phyloP scores from a whole-genome alignment of 2,888 invertebrate genomes.

The Lepidonotus clava region DNA sequence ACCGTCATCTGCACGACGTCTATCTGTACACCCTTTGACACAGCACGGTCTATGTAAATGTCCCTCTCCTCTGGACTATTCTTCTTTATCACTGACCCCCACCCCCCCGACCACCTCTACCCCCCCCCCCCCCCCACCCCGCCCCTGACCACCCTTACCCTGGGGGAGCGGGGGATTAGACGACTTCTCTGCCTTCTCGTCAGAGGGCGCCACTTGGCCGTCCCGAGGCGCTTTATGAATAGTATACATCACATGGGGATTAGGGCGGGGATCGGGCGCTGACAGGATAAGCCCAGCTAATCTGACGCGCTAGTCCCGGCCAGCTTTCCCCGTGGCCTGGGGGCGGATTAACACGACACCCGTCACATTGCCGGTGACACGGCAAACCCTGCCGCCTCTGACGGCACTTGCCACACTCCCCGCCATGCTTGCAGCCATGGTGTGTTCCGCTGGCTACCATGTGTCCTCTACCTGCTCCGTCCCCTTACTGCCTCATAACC shows the following conservation, averaged over 20 bases:
- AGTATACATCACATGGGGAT: slow-evolving; percentile 52
- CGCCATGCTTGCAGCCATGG: neutral
- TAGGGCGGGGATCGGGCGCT: slow-evolving; percentile 17
- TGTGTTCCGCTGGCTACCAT: neutral
- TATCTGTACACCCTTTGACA: too few relatives aligned
- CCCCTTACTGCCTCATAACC: neutral
- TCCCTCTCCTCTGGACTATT: neutral
- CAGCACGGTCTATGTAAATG: too few relatives aligned
- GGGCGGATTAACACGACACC: slow-evolving; percentile 35
- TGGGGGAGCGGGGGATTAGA: slow-evolving; percentile 7
- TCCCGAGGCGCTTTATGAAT: slow-evolving; percentile 51
- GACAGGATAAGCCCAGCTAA: slow-evolving; percentile 36
- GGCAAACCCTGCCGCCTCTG: neutral
- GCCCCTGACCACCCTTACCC: neutral
- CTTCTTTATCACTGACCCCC: too few relatives aligned
- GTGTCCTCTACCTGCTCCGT: neutral
- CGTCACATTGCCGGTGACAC: slow-evolving; percentile 47
- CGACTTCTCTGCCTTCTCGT: neutral
- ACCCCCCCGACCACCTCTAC: neutral
- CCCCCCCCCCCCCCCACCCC: neutral
- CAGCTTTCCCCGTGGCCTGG: slow-evolving; percentile 33
- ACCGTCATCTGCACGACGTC: too few relatives aligned
- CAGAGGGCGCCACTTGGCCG: neutral
- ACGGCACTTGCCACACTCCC: neutral
- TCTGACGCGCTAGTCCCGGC: slow-evolving; percentile 41